phyloP scores from a whole-genome alignment of 2,888 invertebrate species.

The Podotricha telesiphe region DNA sequence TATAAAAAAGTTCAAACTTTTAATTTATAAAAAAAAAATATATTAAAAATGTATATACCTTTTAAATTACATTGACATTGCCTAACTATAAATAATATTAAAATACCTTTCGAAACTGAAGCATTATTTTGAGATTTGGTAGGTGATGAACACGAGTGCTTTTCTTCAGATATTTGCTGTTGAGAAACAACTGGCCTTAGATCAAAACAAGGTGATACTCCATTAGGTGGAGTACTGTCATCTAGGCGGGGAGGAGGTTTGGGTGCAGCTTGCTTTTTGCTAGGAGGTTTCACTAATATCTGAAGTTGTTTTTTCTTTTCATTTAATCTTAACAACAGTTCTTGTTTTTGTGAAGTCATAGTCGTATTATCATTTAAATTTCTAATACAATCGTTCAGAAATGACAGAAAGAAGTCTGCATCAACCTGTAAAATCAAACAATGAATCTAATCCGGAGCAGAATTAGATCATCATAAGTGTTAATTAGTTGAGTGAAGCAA shows the following conservation, averaged over 20 bases:
- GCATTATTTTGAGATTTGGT: slow-evolving; percentile 56
- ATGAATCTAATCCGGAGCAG: slow-evolving; percentile 18
- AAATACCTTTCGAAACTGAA: slow-evolving; percentile 58
- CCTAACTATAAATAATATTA: too few relatives aligned
- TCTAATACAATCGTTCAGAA: slow-evolving; percentile 88
- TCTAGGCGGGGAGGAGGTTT: slow-evolving; percentile 75
- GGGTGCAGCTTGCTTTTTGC: slow-evolving; percentile 71
- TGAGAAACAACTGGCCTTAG: slow-evolving; percentile 76
- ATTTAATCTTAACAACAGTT: slow-evolving; percentile 84
- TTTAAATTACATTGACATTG: too few relatives aligned
- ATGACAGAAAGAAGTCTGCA: slow-evolving; percentile 88
- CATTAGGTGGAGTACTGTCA: slow-evolving; percentile 74
- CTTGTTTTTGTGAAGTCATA: slow-evolving; percentile 83
- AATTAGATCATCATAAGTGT: slow-evolving; percentile 16
- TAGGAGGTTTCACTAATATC: slow-evolving; percentile 59
- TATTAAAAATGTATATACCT: too few relatives aligned
- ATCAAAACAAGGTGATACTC: slow-evolving; percentile 77
- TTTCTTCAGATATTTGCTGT: slow-evolving; percentile 72
- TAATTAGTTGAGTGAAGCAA: slow-evolving; percentile 35
- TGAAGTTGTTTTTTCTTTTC: slow-evolving; percentile 87
- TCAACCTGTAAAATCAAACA: slow-evolving; percentile 79
- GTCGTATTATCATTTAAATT: slow-evolving; percentile 74
- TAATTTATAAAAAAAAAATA: neutral
- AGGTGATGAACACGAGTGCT: slow-evolving; percentile 62
- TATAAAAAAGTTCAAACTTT: too few relatives aligned